Percentiles rank a stretch among this genome's conserved stretches.
phyloP scores from a whole-genome alignment of 2,888 invertebrate genomes.

The Augochlorella aurata region DNA sequence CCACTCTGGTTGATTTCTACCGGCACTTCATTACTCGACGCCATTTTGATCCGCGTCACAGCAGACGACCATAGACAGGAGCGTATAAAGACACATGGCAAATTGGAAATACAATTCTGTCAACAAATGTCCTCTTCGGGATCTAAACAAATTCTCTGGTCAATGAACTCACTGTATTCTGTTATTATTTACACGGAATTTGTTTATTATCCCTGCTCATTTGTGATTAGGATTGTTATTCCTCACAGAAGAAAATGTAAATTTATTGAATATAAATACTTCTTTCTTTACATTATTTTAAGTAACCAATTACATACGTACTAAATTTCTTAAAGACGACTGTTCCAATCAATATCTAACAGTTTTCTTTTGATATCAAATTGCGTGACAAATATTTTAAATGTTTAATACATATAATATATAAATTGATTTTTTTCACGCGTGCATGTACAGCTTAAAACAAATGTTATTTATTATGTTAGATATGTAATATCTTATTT shows the following conservation, averaged over 20 bases:
- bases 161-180: not conserved
- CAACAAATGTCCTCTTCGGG: constrained; percentile 18
- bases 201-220: not conserved
- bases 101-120: constrained; percentile 33
- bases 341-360: constrained; percentile 9
- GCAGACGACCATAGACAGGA: constrained; percentile 72
- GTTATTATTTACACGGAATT: not conserved
- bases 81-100: constrained; percentile 53
- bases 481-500: not conserved
- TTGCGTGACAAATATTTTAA: not conserved
- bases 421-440: not conserved
- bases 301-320: not conserved
- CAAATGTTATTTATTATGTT: constrained; percentile 14
- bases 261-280: not conserved
- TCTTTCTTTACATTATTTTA: not conserved
- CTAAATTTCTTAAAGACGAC: not conserved
- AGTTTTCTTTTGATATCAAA: not conserved
- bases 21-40: constrained; percentile 77
- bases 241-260: not conserved
- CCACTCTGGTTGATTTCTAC: constrained; percentile 75
- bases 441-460: not conserved
- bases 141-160: not conserved
- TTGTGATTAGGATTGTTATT: constrained; percentile 16
- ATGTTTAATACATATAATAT: not conserved
- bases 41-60: constrained; percentile 78